A percentile compares a stretch with the other conserved stretches of the same genome.
Conservation (phyloP, 2,113 vertebrate species). For the Tringa solitaria region DNA sequence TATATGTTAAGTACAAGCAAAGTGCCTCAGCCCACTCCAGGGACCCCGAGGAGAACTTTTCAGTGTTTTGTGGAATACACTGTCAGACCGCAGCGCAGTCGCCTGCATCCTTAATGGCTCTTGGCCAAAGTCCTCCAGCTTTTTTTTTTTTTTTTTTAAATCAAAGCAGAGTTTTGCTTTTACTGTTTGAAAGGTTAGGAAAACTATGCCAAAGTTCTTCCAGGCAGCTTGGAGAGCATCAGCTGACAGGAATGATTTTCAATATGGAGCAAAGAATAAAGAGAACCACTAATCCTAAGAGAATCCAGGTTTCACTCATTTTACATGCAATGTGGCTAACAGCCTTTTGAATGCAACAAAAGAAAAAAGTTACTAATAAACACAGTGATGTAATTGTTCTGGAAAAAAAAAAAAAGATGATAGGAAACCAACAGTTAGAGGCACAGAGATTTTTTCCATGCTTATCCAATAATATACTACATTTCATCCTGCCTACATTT, state of each 20-base stretch:
- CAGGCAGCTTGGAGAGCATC: constrained; percentile 57
- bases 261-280: constrained; percentile 51
- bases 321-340: constrained; percentile 17
- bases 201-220: constrained; percentile 77
- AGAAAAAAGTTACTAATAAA: not conserved
- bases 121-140: constrained; percentile 66
- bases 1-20: constrained; percentile 81
- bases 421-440: not conserved
- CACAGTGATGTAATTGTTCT: not conserved
- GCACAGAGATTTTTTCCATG: not conserved
- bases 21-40: constrained; percentile 72
- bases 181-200: constrained; percentile 73
- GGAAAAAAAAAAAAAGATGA: not conserved
- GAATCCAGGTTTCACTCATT: constrained; percentile 25
- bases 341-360: constrained; percentile 1
- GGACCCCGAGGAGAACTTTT: constrained; percentile 72
- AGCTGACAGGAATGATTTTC: constrained; percentile 68
- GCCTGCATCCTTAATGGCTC: constrained; percentile 77
- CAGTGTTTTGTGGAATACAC: constrained; percentile 67
- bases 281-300: constrained; percentile 26
- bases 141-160: not conserved
- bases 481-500: not conserved
- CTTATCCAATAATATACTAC: not conserved
- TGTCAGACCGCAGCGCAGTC: constrained; percentile 48
- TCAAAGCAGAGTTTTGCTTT: constrained; percentile 73